These are phyloP conservation scores for Bugula neritina DNA, from an alignment of 2,888 invertebrate genomes.

Conservation along the genomic window DNA sequence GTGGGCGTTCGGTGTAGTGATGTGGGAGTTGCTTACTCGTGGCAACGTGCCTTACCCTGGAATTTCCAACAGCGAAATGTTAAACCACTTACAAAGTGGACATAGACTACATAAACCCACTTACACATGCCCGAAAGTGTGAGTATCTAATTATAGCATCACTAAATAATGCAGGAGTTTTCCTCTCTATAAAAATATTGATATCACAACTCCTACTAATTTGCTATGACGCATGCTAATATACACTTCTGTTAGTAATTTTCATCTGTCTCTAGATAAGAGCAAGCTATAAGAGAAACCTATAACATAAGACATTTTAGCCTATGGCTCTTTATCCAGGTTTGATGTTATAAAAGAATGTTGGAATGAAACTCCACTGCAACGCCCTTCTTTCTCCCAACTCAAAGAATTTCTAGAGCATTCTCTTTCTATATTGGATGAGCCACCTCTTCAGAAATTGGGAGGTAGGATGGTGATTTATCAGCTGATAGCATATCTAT, in stretches of 20 bases:
- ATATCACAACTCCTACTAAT: too few relatives aligned
- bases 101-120: not conserved
- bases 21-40: constrained; percentile 26
- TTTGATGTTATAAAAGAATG: not conserved
- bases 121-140: constrained; percentile 8
- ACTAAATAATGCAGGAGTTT: too few relatives aligned
- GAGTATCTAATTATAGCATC: not conserved
- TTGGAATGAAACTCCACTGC: not conserved
- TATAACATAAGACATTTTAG: not conserved
- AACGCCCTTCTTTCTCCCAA: not conserved
- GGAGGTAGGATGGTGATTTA: too few relatives aligned
- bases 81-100: not conserved
- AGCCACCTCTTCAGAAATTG: too few relatives aligned
- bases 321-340: not conserved
- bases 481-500: too few relatives aligned
- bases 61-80: not conserved
- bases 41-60: not conserved
- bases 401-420: not conserved
- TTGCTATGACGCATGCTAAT: too few relatives aligned
- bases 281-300: too few relatives aligned
- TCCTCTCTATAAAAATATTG: too few relatives aligned
- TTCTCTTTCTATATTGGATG: not conserved
- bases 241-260: too few relatives aligned
- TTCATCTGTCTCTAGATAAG: too few relatives aligned
- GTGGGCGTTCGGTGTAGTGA: constrained; percentile 10